Evolutionary conservation across 2,888 invertebrate genomes (phyloP), one percentile per base, ranked within the genome.

Genomic region (Amphipyra tragopoginis): DNA sequence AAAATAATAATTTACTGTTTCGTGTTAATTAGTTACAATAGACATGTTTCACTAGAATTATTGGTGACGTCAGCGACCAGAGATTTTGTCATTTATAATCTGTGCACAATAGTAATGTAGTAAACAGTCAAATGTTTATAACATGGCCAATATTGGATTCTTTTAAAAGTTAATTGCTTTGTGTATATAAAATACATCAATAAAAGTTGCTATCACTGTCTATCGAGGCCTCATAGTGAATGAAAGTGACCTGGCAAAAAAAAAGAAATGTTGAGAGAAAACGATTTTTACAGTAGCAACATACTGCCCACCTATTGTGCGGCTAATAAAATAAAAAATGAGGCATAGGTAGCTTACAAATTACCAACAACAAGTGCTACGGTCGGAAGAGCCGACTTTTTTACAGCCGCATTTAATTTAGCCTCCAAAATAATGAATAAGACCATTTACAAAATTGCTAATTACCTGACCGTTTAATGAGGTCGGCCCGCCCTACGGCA

Each of bases 381-480:
- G 33, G 55, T 55, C 55, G 59, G 49, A 65, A 65, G 57, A 48
- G 64, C 43, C 54, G 63, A 75, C 73, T 75, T 74, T 77, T 75
- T 77, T 76, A 72, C 70, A 68, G 63, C 55, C 66, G 69, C 64
- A 68, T 75, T 84, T 85, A 88, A 87, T 86, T 86, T 83, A 75
- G 81, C 83, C 80, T 70, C 79, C 75, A 75, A 89, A 87, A 89
- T 90, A 93, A 92, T 92, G 90, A 92, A 92, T 86, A 89, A 86
- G 86, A 81, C 86, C 86, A 88, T 91, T 92, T 86, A 91, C 89
- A 83, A 90, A 93, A 93, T 92, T 92, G 90, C 90, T 93, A 93
- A 93, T 93, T 93, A 92, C 89, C 87, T 89, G 89, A 84, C 88
- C 87, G 82, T 88, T 91, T 91, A 92, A 93, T 92, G 90, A 93